phyloP scores from a whole-genome alignment of 2,797 vertebrate genomes.

The Pampus argenteus region DNA sequence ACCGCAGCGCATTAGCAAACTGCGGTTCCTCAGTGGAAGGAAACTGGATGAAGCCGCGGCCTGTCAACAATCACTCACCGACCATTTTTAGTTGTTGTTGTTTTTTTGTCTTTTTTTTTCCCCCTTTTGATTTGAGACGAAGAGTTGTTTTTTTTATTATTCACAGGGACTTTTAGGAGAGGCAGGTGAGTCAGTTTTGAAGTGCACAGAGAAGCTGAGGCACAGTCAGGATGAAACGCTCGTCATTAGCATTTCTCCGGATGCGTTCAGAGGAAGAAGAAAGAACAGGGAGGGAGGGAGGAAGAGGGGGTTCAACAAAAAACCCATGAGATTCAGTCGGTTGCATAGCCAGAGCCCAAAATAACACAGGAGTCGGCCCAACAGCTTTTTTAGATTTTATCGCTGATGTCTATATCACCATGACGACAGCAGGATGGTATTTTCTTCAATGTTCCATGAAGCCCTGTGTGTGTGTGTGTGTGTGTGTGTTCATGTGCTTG shows the following conservation, averaged over 20 bases:
- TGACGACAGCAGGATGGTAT: slow-evolving; percentile 63
- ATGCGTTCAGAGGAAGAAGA: slow-evolving; percentile 66
- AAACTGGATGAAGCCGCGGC: slow-evolving; percentile 29
- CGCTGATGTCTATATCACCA: slow-evolving; percentile 68
- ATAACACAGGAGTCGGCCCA: slow-evolving; percentile 57
- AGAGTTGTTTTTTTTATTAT: slow-evolving; percentile 39
- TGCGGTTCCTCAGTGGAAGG: neutral
- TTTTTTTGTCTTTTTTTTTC: neutral
- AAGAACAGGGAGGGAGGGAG: slow-evolving; percentile 7
- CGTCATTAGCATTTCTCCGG: slow-evolving; percentile 79
- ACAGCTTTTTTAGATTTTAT: slow-evolving; percentile 57
- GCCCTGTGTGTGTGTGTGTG: neutral
- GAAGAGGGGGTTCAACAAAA: slow-evolving; percentile 44
- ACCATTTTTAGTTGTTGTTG: neutral
- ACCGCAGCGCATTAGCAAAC: slow-evolving; percentile 17
- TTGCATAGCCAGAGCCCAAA: slow-evolving; percentile 53
- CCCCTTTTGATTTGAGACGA: slow-evolving; percentile 37
- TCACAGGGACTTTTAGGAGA: slow-evolving; percentile 52
- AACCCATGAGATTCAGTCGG: slow-evolving; percentile 57
- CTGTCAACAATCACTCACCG: slow-evolving; percentile 36
- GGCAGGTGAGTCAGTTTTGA: slow-evolving; percentile 63
- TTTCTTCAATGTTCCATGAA: slow-evolving; percentile 29
- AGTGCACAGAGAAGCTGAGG: slow-evolving; percentile 40
- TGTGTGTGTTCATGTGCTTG: neutral
- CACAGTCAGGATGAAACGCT: slow-evolving; percentile 66